Base-by-base conservation (phyloP, 2,113 vertebrate species). In the Daboia siamensis region DNA sequence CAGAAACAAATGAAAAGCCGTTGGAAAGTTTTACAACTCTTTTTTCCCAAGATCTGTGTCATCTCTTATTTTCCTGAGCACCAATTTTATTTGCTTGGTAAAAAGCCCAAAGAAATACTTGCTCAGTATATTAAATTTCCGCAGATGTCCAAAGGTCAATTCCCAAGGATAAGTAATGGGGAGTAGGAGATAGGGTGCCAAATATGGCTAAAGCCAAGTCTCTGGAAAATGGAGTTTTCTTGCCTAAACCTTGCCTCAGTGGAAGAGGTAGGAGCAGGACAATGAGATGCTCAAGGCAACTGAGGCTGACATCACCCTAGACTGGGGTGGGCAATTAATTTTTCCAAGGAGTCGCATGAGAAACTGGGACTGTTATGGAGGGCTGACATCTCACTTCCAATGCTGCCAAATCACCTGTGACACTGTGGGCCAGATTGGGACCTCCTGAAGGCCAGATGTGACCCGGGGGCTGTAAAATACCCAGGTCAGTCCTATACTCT, bases 1-100 rank as follows among this genome's bases (percentile, higher is more conserved):
- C 93, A 92, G 94, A 95, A 48, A 48, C n/a, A 94, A 93, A 96
- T 92, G 74, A 91, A 86, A 94, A 94, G 93, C 90, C 85, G 85
- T 94, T 4, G 5, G 52, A 44, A 39, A 80, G 93, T 48, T 51
- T 95, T 92, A 90, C 26, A 89, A 64, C 48, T 51, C 85, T 92
- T 90, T 92, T 48, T 51, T 54, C 80, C 88, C 93, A 89, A 91
- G 29, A 20, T n/a, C 86, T 74, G 48, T 87, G 48, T 94, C 93
- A 54, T 94, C 92, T 59, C 39, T 87, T 59, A 21, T 92, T 90
- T 90, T 2, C 0, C 64, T 94, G 95, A 92, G 51, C 44, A 51
- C 5, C 5, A 7, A 51, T 54, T 88, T 95, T 91, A 88, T 92
- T 95, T 90, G 39, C 21, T 94, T 85, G 93, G 59, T 92, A 93